Conservation (phyloP, 23 tunicate species). For the Halocynthia roretzi region DNA sequence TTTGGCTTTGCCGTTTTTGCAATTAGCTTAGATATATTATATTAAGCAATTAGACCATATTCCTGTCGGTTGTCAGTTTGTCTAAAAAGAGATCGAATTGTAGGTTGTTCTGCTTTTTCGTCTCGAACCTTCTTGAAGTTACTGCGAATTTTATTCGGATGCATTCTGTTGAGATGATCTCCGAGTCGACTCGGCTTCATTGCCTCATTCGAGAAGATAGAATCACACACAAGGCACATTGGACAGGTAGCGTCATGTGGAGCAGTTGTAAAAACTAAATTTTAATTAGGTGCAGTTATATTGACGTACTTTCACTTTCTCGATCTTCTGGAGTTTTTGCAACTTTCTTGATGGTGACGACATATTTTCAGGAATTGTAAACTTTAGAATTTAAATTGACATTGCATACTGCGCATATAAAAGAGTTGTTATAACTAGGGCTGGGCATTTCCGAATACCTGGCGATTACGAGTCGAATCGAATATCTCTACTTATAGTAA, state of each 20-base stretch:
- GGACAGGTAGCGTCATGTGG: conserved; percentile 27
- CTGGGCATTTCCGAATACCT: too few species aligned
- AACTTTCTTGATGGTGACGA: conserved; percentile 25
- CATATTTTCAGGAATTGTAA: conserved; percentile 16
- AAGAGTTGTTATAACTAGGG: too few species aligned
- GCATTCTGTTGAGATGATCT: conserved; percentile 34
- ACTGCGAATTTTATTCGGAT: conserved; percentile 30
- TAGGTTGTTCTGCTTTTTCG: conserved; percentile 17
- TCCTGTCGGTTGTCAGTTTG: conserved; percentile 30
- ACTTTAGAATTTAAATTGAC: neutral
- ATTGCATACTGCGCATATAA: neutral
- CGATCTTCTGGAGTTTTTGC: conserved; percentile 24
- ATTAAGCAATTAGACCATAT: conserved; percentile 48
- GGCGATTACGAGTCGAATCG: too few species aligned
- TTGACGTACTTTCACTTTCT: conserved; percentile 31
- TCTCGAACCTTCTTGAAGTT: conserved; percentile 34
- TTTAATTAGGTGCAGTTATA: conserved; percentile 17
- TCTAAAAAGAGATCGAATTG: conserved; percentile 21
- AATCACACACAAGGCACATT: neutral
- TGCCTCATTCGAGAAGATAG: conserved; percentile 7
- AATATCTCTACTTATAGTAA: too few species aligned
- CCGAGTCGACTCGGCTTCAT: conserved; percentile 39
- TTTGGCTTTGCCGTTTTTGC: conserved; percentile 55
- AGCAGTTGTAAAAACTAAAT: conserved; percentile 25
- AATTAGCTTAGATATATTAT: conserved; percentile 36